phyloP scores from a whole-genome alignment of 2,888 invertebrate species.

The Drosophila anomalata region DNA sequence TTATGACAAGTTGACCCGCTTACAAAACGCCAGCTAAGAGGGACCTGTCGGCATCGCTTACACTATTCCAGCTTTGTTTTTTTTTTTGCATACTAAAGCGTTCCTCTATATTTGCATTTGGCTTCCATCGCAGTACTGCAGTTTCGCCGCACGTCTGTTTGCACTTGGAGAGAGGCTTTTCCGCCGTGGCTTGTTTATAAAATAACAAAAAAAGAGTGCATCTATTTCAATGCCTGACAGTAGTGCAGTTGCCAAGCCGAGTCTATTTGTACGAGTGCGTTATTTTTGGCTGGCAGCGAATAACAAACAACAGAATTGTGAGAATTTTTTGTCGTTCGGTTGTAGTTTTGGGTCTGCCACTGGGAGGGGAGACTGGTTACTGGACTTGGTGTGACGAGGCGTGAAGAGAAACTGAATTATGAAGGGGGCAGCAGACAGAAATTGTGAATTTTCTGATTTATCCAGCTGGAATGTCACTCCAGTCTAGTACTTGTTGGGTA shows the following conservation, averaged over 20 bases:
- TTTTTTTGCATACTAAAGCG: slow-evolving; percentile 5
- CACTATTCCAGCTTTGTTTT: slow-evolving; percentile 1
- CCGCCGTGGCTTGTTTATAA: slow-evolving; percentile 35
- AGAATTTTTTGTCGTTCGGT: slow-evolving; percentile 23
- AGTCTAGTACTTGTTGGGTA: background rate
- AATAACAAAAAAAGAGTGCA: slow-evolving; percentile 7
- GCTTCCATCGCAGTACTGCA: slow-evolving; percentile 6
- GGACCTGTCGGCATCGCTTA: slow-evolving; percentile 33
- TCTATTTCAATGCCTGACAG: slow-evolving; percentile 10
- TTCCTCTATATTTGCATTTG: slow-evolving; percentile 16
- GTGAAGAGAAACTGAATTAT: slow-evolving; percentile 10
- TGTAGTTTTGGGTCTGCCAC: slow-evolving; percentile 27
- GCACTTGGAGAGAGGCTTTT: slow-evolving; percentile 14
- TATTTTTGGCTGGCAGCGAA: slow-evolving; percentile 17
- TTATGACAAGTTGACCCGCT: slow-evolving; percentile 76
- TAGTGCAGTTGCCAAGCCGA: slow-evolving; percentile 27
- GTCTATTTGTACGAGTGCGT: slow-evolving; percentile 22
- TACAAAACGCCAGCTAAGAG: slow-evolving; percentile 47
- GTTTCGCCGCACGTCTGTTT: slow-evolving; percentile 10
- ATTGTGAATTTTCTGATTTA: slow-evolving; percentile 10
- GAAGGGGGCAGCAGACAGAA: background rate
- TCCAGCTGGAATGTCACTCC: slow-evolving; percentile 6
- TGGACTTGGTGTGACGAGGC: slow-evolving; percentile 19
- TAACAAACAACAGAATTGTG: slow-evolving; percentile 30
- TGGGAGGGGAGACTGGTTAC: background rate